phyloP scores from a whole-genome alignment of 2,888 invertebrate species.

The Pyrocoelia pectoralis region DNA sequence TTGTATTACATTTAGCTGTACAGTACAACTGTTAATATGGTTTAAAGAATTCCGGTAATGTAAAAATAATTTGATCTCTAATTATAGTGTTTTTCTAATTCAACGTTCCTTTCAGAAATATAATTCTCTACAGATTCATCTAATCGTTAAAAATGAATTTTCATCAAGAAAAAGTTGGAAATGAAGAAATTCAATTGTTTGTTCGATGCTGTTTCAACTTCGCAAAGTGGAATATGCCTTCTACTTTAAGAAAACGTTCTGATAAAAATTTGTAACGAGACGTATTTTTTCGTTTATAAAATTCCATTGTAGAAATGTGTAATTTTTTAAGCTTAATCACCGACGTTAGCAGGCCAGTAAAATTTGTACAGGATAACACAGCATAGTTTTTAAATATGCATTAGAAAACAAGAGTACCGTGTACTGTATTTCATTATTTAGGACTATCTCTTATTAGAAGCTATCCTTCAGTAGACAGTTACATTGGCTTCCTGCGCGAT shows the following conservation, averaged over 20 bases:
- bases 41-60: no score
- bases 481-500: constrained; percentile 14
- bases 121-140: no score
- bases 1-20: no score
- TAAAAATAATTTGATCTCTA: no score
- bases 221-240: no score
- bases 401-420: background rate
- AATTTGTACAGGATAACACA: background rate
- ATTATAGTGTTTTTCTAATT: no score
- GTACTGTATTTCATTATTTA: constrained; percentile 5
- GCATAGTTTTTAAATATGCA: background rate
- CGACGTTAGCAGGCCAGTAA: background rate
- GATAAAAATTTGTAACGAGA: background rate
- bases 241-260: background rate
- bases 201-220: no score
- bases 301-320: background rate
- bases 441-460: constrained; percentile 9
- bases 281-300: background rate
- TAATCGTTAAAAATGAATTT: no score
- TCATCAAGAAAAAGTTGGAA: no score
- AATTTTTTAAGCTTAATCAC: background rate
- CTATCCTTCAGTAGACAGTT: constrained; percentile 11
- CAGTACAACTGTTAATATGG: no score
- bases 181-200: no score
- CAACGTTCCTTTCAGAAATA: no score